Conservation (phyloP, 2,888 invertebrate species). For the Ennomos erosarius region DNA sequence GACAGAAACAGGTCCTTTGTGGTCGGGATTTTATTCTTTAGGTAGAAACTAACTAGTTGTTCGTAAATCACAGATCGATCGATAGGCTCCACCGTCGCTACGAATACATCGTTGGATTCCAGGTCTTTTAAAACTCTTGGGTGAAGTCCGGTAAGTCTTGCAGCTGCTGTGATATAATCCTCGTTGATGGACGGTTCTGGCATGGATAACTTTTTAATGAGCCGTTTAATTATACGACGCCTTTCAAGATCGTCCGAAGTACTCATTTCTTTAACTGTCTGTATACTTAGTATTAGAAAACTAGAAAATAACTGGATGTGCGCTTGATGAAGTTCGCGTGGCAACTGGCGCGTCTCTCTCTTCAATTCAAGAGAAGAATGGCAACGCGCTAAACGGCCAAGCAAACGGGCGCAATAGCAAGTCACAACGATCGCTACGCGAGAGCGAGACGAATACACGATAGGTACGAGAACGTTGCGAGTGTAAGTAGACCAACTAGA, state of each 20-base stretch:
- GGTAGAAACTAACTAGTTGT: conserved; percentile 42
- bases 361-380: too few relatives aligned
- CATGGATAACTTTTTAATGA: conserved; percentile 11
- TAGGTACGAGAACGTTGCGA: not conserved
- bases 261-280: not conserved
- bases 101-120: not conserved
- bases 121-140: conserved; percentile 19
- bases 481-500: conserved; percentile 2
- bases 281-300: too few relatives aligned
- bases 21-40: conserved; percentile 43
- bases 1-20: conserved; percentile 43
- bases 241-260: not conserved
- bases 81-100: conserved; percentile 22
- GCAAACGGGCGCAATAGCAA: too few relatives aligned
- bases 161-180: conserved; percentile 8
- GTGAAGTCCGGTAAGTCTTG: conserved; percentile 39
- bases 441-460: not conserved
- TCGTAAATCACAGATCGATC: conserved; percentile 45
- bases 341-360: conserved; percentile 2
- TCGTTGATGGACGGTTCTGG: not conserved
- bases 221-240: conserved; percentile 12
- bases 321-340: not conserved
- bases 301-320: too few relatives aligned
- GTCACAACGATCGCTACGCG: not conserved
- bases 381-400: too few relatives aligned